These are phyloP conservation scores for Bombus waltoni DNA, from an alignment of 1,140 invertebrate species.

Conservation along the genomic window DNA sequence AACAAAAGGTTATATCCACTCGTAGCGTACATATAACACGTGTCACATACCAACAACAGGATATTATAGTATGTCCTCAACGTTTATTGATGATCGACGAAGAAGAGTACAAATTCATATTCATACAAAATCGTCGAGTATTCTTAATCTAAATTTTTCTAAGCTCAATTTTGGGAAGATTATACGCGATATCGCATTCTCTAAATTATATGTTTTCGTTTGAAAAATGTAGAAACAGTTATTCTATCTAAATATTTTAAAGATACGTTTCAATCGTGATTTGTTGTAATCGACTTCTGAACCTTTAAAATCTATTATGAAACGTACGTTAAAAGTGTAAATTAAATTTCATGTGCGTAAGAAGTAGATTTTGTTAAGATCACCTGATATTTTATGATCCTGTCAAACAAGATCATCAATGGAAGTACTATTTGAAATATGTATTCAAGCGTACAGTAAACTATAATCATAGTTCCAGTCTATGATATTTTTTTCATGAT, in stretches of 20 bases:
- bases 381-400: neutral
- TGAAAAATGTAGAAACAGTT: conserved; percentile 40
- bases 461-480: conserved; percentile 29
- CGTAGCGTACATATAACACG: neutral
- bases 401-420: neutral
- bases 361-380: neutral
- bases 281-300: neutral
- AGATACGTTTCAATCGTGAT: neutral
- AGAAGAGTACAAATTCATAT: conserved; percentile 55
- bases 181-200: conserved; percentile 3
- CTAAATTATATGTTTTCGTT: neutral
- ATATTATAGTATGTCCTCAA: conserved; percentile 6
- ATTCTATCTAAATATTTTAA: conserved; percentile 18
- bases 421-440: conserved; percentile 34
- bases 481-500: conserved; percentile 22
- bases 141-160: conserved; percentile 60
- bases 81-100: conserved; percentile 36
- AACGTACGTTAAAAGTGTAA: neutral
- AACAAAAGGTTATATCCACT: conserved; percentile 2
- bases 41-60: neutral
- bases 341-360: conserved; percentile 22
- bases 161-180: conserved; percentile 66
- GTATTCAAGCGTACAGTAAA: neutral
- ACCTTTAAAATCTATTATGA: neutral
- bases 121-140: conserved; percentile 61